Base-by-base conservation (phyloP, 2,797 vertebrate genomes). In the Lateolabrax maculatus region DNA sequence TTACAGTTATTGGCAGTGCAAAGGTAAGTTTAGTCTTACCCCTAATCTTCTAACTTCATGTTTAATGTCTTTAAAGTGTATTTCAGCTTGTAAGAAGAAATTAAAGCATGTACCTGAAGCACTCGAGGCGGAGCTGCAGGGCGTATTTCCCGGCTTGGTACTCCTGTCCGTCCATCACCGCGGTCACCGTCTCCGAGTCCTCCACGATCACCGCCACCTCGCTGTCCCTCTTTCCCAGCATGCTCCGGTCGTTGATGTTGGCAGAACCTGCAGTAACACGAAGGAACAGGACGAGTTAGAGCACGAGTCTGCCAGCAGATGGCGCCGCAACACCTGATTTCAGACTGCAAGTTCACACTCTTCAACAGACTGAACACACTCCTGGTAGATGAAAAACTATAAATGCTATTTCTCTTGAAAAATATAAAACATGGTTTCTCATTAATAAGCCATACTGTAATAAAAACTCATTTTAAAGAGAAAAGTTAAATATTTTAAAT, bases 201-300 rank as follows among this genome's bases (percentile, higher is more conserved):
- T 99, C 95, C 81, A 97, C 95, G 2, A 99, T 95, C 87, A 99
- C 73, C 1, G 98, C 98, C 88, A 99, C 96, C 92, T 99, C 98
- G 1, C 98, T 99, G 96, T 99, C 98, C 71, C 98, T 88, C 90
- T 98, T 99, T 0, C 98, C 98, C 94, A 99, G 94, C 98, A 99
- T 97, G 94, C 98, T 99, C 63, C 98, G 93, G 95, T 99, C 98
- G 0, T 99, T 99, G 90, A 99, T 99, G 95, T 99, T 99, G 71
- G 98, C 98, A 15, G 98, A 99, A 51, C 98, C 98, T 99, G 83
- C 69, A 39, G 12, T 0, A 6, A 10, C 23, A 1, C 1, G 4
- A 1, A 13, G 12, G 16, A 44, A 34, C 3, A 8, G 23, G 25
- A 4, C 31, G 3, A 3, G 27, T 77, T 13, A 69, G 23, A 18